Evolutionary conservation across 2,113 vertebrate genomes (phyloP).

Genomic region (Corythaixoides concolor): DNA sequence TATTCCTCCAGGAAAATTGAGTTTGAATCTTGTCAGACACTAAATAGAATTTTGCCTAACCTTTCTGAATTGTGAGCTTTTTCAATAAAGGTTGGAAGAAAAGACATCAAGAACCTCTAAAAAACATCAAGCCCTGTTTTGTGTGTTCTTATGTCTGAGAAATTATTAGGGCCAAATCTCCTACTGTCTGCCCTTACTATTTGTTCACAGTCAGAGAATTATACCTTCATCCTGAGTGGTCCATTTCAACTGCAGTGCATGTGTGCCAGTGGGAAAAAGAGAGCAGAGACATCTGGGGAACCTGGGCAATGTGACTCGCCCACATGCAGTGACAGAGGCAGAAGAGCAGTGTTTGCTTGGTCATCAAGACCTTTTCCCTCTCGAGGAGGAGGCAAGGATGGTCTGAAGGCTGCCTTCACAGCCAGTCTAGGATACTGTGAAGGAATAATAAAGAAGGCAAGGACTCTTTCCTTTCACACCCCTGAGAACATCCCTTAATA

Average conservation of each 20-base stretch:
- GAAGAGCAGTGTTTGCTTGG: not conserved
- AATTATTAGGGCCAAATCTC: not conserved
- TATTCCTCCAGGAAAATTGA: not conserved
- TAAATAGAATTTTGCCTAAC: not conserved
- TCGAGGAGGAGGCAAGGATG: not conserved
- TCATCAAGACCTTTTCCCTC: not conserved
- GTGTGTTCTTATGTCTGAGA: not conserved
- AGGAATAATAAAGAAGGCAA: not conserved
- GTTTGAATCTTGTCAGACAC: not conserved
- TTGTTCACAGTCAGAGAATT: not conserved
- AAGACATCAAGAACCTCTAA: not conserved
- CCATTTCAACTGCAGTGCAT: not conserved
- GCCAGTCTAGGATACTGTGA: not conserved
- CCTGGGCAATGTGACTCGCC: not conserved
- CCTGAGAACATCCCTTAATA: not conserved
- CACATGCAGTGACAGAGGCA: not conserved
- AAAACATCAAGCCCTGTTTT: not conserved
- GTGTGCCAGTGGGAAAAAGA: not conserved
- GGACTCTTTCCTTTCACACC: not conserved
- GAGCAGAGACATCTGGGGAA: not conserved
- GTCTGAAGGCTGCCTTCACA: not conserved
- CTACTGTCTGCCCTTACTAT: not conserved
- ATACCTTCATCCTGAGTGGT: not conserved
- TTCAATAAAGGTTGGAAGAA: not conserved
- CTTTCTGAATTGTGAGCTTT: not conserved